Evolutionary conservation across 2,888 invertebrate genomes (phyloP).

Genomic region (Patella depressa): DNA sequence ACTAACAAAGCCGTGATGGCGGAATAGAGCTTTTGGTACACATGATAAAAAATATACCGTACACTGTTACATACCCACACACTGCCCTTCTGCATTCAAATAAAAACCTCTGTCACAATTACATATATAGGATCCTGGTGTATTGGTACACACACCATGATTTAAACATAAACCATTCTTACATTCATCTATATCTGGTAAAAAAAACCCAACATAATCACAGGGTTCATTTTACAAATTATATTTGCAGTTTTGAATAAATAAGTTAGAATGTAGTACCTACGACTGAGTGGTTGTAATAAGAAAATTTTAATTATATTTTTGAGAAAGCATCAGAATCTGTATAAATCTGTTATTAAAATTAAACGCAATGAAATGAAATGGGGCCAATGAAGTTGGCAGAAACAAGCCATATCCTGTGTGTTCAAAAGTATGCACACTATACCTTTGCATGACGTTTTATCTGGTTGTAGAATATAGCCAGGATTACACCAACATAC

Average conservation of each 20-base stretch:
- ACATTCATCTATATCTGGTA: constrained; percentile 42
- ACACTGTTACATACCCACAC: constrained; percentile 29
- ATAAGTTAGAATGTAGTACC: too few species aligned
- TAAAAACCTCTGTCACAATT: constrained; percentile 35
- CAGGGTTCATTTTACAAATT: too few species aligned
- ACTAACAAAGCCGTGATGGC: too few species aligned
- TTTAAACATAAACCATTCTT: constrained; percentile 33
- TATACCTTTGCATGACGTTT: not conserved
- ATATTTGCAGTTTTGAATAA: too few species aligned
- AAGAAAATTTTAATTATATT: too few species aligned
- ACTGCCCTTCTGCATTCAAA: constrained; percentile 28
- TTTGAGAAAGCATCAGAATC: too few species aligned
- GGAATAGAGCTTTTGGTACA: not conserved
- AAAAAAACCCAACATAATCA: not conserved
- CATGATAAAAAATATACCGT: not conserved
- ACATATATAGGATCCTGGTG: constrained; percentile 36
- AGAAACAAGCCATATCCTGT: not conserved
- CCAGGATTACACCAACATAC: not conserved
- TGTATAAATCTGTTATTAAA: too few species aligned
- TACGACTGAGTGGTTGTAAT: too few species aligned
- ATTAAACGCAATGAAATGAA: too few species aligned
- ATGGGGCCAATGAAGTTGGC: too few species aligned
- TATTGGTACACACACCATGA: constrained; percentile 37
- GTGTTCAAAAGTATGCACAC: not conserved
- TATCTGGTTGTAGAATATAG: not conserved